Conservation (phyloP, 2,888 invertebrate genomes). For the Congeria kusceri region DNA sequence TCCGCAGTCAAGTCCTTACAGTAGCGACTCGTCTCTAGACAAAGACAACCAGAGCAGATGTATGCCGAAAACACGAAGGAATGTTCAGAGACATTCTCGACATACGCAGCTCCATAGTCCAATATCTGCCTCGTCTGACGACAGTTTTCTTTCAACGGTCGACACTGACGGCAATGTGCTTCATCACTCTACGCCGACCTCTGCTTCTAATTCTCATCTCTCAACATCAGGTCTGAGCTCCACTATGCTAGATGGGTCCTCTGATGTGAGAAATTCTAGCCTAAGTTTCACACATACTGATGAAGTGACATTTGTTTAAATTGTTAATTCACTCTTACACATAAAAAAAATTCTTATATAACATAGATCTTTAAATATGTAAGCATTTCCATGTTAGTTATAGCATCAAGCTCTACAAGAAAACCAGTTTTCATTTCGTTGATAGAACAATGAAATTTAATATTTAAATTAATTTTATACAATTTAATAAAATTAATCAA, state of each 20-base stretch:
- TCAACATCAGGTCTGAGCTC: constrained; percentile 15
- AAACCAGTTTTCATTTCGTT: too few relatives aligned
- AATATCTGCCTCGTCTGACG: constrained; percentile 32
- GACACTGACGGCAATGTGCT: constrained; percentile 54
- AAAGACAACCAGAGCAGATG: constrained; percentile 52
- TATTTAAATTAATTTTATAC: too few relatives aligned
- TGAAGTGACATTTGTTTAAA: constrained; percentile 57
- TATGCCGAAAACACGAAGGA: constrained; percentile 37
- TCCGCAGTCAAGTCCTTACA: constrained; percentile 45
- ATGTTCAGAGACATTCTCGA: constrained; percentile 40
- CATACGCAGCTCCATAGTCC: constrained; percentile 60
- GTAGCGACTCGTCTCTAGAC: constrained; percentile 57
- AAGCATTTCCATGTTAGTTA: too few relatives aligned
- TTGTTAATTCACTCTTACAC: too few relatives aligned
- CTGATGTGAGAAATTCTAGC: constrained; percentile 12
- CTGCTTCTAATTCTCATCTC: not conserved
- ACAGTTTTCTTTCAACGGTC: constrained; percentile 52
- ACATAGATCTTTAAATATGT: not conserved
- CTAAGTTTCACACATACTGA: constrained; percentile 31
- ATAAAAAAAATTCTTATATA: too few relatives aligned
- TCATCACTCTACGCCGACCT: constrained; percentile 45
- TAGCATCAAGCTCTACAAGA: too few relatives aligned
- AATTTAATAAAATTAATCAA: too few relatives aligned
- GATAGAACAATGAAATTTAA: too few relatives aligned
- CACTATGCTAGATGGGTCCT: constrained; percentile 11